Conservation (phyloP, 2,888 invertebrate genomes). For the Cotesia congregata region DNA sequence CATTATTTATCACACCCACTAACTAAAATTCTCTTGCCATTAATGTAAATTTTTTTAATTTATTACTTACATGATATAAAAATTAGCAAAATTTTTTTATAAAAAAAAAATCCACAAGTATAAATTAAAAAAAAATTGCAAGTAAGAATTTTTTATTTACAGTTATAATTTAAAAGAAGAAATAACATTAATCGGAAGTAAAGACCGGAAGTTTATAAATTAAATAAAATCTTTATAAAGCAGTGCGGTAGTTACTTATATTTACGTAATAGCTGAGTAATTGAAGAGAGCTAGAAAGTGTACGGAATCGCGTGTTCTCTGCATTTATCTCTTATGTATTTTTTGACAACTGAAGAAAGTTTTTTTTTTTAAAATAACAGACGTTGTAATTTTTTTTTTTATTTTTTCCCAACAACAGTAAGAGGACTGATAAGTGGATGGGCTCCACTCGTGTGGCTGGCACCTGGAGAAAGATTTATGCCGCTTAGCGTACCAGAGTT, state of each 20-base stretch:
- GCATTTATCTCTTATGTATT: slow-evolving; percentile 18
- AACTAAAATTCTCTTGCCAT: background rate
- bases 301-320: slow-evolving; percentile 41
- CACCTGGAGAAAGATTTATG: slow-evolving; percentile 77
- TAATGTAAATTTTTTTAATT: background rate
- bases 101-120: too few species aligned
- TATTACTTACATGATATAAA: too few species aligned
- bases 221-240: slow-evolving; percentile 35
- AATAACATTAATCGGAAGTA: background rate
- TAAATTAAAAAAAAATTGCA: too few species aligned
- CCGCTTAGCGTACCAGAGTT: slow-evolving; percentile 77
- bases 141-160: background rate
- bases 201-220: slow-evolving; percentile 11
- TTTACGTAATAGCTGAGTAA: slow-evolving; percentile 43
- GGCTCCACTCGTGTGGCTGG: slow-evolving; percentile 79
- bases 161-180: background rate
- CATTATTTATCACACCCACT: background rate
- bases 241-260: slow-evolving; percentile 17
- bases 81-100: too few species aligned
- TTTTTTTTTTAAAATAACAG: slow-evolving; percentile 3
- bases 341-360: background rate
- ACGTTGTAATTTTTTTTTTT: slow-evolving; percentile 9
- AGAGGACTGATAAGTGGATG: slow-evolving; percentile 73
- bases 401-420: slow-evolving; percentile 49
- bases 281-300: slow-evolving; percentile 50